Conservation (phyloP, 2,888 invertebrate species). For the Nowickia ferox region DNA sequence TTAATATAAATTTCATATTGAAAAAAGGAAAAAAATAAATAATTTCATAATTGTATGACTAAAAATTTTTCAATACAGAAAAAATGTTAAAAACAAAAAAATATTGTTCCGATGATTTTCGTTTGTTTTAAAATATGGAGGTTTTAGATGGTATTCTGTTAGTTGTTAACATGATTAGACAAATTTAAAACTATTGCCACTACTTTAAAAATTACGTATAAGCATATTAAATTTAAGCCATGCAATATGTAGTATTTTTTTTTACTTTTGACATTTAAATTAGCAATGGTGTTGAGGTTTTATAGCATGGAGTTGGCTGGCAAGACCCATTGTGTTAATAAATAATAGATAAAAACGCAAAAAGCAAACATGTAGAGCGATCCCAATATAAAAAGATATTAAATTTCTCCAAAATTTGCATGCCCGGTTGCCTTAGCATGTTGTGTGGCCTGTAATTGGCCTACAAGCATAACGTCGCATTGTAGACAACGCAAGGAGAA, state of each 20-base stretch:
- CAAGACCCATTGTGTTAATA: slow-evolving; percentile 71
- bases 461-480: slow-evolving; percentile 90
- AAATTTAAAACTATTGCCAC: slow-evolving; percentile 28
- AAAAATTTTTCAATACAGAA: too few relatives aligned
- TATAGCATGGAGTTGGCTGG: slow-evolving; percentile 58
- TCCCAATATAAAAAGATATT: slow-evolving; percentile 81
- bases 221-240: slow-evolving; percentile 31
- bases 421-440: slow-evolving; percentile 95
- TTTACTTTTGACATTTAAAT: slow-evolving; percentile 4
- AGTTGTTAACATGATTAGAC: slow-evolving; percentile 11
- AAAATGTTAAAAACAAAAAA: too few relatives aligned
- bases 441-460: slow-evolving; percentile 91
- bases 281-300: slow-evolving; percentile 2
- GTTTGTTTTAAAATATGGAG: slow-evolving; percentile 4
- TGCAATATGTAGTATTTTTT: slow-evolving; percentile 10
- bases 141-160: slow-evolving; percentile 31
- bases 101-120: too few relatives aligned
- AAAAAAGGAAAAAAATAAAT: too few relatives aligned
- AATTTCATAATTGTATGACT: too few relatives aligned
- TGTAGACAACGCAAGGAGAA: slow-evolving; percentile 92
- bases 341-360: slow-evolving; percentile 80
- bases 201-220: slow-evolving; percentile 37
- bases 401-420: slow-evolving; percentile 90
- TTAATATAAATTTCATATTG: too few relatives aligned
- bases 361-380: slow-evolving; percentile 79